phyloP scores from a whole-genome alignment of 2,888 invertebrate genomes.

The Helicoverpa assulta region DNA sequence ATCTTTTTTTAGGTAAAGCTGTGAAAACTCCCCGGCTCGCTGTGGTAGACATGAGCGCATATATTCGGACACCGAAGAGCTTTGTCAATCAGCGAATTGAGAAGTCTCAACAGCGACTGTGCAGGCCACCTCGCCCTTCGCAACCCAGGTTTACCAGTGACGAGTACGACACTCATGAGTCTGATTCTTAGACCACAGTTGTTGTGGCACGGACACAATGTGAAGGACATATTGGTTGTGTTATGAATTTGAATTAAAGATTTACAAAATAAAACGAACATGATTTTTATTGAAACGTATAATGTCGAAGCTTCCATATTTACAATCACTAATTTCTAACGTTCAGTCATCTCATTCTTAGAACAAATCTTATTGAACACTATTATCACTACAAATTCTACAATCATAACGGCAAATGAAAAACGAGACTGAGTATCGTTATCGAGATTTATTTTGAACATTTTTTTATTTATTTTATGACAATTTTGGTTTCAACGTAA shows the following conservation, averaged over 20 bases:
- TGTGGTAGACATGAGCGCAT: conserved; percentile 83
- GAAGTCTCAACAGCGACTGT: conserved; percentile 57
- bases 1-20: conserved; percentile 73
- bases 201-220: no score
- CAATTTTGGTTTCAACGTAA: conserved; percentile 81
- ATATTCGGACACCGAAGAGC: conserved; percentile 75
- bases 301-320: conserved; percentile 89
- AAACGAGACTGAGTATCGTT: conserved; percentile 87
- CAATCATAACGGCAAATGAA: conserved; percentile 87
- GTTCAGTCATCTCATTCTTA: conserved; percentile 88
- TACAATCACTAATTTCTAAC: conserved; percentile 89
- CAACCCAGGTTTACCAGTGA: conserved; percentile 80
- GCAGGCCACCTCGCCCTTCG: conserved; percentile 70
- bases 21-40: conserved; percentile 82
- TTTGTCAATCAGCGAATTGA: conserved; percentile 49
- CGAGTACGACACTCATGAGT: conserved; percentile 85
- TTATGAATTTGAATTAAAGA: conserved; percentile 46
- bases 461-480: conserved; percentile 75
- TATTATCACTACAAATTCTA: conserved; percentile 88
- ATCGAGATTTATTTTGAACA: conserved; percentile 83
- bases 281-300: conserved; percentile 86
- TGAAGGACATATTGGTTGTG: conserved; percentile 42
- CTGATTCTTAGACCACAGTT: conserved; percentile 72
- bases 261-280: conserved; percentile 75
- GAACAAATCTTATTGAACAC: conserved; percentile 88